A percentile compares a stretch with the other conserved stretches of the same genome.
phyloP scores from a whole-genome alignment of 1,140 invertebrate species.

The Neotoxoptera formosana region DNA sequence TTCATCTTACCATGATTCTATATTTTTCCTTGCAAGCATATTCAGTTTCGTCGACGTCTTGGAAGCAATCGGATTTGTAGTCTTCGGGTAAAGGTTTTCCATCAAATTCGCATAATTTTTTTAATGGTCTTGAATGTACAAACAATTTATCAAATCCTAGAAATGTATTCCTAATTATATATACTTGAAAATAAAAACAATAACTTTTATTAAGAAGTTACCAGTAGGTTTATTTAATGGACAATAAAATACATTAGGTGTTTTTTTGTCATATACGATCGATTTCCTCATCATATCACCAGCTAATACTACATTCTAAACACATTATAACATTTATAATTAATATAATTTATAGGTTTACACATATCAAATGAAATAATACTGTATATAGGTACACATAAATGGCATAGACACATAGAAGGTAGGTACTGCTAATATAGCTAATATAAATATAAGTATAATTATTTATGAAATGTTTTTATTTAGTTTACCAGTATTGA shows the following conservation, averaged over 20 bases:
- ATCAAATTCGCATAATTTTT: conserved; percentile 79
- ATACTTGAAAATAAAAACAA: not conserved
- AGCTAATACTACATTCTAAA: conserved; percentile 63
- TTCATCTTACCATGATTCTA: conserved; percentile 77
- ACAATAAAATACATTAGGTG: conserved; percentile 84
- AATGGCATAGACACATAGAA: not conserved
- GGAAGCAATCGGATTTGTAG: conserved; percentile 83
- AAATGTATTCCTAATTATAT: not conserved
- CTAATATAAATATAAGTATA: not conserved
- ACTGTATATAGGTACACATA: not conserved
- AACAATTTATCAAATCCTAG: conserved; percentile 71
- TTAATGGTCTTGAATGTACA: conserved; percentile 73
- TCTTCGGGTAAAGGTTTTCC: conserved; percentile 75
- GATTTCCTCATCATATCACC: conserved; percentile 81
- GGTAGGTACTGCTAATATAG: not conserved
- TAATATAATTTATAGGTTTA: not conserved
- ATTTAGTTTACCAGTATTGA: conserved; percentile 35
- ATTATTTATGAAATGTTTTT: not conserved
- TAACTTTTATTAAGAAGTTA: conserved; percentile 29
- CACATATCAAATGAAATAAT: not conserved
- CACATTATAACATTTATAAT: conserved; percentile 26
- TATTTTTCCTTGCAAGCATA: conserved; percentile 85
- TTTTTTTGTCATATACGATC: conserved; percentile 84
- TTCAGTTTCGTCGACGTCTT: conserved; percentile 81
- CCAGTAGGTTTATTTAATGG: conserved; percentile 78